phyloP scores from a whole-genome alignment of 2,797 vertebrate species.

The Micrastur ruficollis region DNA sequence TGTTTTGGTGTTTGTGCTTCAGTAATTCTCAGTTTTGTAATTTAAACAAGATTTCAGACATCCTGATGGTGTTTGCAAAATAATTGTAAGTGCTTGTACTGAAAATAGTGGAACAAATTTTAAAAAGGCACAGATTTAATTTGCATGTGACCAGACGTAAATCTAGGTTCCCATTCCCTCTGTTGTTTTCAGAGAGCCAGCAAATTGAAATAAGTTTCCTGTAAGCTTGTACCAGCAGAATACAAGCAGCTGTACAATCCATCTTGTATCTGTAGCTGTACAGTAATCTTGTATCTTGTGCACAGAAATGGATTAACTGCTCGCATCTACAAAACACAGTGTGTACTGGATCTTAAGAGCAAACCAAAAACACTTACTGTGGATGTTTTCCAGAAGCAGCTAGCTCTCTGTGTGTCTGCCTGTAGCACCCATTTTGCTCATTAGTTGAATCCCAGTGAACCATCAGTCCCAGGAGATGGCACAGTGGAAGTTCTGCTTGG shows the following conservation, averaged over 20 bases:
- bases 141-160: background rate
- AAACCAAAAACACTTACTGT: background rate
- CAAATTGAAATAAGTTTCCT: background rate
- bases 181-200: background rate
- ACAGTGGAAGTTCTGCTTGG: background rate
- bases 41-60: background rate
- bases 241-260: background rate
- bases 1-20: background rate
- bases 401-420: background rate
- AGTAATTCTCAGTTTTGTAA: background rate
- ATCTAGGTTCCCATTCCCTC: background rate
- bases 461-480: background rate
- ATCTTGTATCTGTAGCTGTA: too few relatives aligned
- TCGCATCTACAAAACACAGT: background rate
- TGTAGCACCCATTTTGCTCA: background rate
- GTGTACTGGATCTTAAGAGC: background rate
- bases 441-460: background rate
- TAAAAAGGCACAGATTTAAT: background rate
- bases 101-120: background rate
- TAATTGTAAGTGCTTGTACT: accelerated
- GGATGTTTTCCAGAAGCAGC: background rate
- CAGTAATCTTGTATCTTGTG: background rate
- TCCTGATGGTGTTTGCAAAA: background rate
- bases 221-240: background rate
- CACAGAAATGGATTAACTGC: background rate